Evolutionary conservation across 2,113 vertebrate species (phyloP).

Genomic region (Cacatua alba): DNA sequence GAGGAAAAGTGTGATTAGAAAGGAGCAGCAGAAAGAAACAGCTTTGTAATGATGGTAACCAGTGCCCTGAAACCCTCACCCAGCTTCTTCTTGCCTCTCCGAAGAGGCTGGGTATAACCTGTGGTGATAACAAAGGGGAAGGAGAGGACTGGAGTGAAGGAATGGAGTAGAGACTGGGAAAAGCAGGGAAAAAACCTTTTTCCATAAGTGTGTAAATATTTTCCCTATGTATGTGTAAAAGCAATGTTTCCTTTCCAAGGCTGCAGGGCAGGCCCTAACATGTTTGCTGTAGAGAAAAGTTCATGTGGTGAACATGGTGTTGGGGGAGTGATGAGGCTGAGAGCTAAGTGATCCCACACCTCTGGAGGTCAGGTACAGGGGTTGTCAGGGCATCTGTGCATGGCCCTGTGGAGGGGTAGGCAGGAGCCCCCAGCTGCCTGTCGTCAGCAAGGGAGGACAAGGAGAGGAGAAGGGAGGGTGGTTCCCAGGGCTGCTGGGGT

Average conservation of each 20-base stretch:
- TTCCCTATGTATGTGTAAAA: not conserved
- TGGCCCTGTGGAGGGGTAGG: not conserved
- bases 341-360: not conserved
- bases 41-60: not conserved
- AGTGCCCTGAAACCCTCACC: not conserved
- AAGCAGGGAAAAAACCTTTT: not conserved
- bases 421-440: not conserved
- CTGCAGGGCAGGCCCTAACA: not conserved
- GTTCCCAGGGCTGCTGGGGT: not conserved
- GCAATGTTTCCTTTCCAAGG: not conserved
- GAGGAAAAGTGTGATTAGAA: not conserved
- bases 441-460: not conserved
- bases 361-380: not conserved
- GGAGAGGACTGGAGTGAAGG: not conserved
- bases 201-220: not conserved
- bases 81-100: not conserved
- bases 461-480: not conserved
- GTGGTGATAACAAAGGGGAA: not conserved
- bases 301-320: rapidly evolving
- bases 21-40: not conserved
- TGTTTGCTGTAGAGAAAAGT: not conserved
- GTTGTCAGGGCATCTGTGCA: not conserved
- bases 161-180: not conserved
- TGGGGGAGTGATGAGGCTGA: not conserved
- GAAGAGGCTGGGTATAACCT: not conserved